Conservation (phyloP, 2,797 vertebrate genomes). For the Hapalemur alaotrensis region DNA sequence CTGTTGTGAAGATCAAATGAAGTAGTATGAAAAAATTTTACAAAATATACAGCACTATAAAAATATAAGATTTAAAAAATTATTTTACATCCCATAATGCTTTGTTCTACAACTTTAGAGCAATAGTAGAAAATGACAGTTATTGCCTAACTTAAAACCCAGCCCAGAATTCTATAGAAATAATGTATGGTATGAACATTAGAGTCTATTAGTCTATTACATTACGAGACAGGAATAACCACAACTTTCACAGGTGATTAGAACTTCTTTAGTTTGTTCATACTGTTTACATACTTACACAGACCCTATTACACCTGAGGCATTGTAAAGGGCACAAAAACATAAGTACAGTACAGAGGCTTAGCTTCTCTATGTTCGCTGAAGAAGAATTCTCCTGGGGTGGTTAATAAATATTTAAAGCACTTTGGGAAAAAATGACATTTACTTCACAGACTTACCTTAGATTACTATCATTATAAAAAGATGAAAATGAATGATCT, state of each 20-base stretch:
- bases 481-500: neutral
- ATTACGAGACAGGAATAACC: neutral
- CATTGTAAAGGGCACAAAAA: neutral
- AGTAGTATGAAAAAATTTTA: neutral
- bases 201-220: neutral
- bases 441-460: neutral
- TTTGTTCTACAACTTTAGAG: neutral
- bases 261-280: neutral
- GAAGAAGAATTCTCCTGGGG: neutral
- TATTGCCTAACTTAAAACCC: neutral
- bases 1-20: neutral
- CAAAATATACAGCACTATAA: neutral
- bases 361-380: neutral
- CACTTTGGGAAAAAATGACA: neutral
- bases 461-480: neutral
- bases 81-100: neutral
- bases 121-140: neutral
- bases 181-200: neutral
- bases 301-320: neutral
- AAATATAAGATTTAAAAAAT: neutral
- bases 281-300: neutral
- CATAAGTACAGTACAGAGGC: neutral
- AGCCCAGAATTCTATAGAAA: neutral
- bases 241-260: neutral
- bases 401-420: constrained; percentile 1